Evolutionary conservation across 2,797 vertebrate genomes (phyloP), one percentile per base, ranked within the genome.

Genomic region (Lemur catta): DNA sequence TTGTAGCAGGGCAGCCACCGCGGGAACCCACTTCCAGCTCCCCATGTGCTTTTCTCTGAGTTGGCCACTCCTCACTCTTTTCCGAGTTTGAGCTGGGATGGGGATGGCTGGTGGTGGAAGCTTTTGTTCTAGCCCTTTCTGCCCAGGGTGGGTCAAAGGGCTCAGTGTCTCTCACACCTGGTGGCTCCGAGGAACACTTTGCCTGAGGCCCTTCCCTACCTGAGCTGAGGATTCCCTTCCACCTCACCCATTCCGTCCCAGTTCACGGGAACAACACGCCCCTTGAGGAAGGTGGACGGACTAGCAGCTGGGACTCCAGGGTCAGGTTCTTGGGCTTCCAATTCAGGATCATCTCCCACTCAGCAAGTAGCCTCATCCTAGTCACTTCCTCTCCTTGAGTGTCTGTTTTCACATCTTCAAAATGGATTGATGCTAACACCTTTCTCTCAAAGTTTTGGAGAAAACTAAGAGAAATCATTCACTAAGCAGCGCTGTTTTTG

Each of bases 1-100:
- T 4, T 2, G 7, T 7, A 52, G 2, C 1, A n/a, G 30, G 26
- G 18, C 0, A n/a, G 46, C 26, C 15, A 0, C 9, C 1, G 22
- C 1, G 1, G 43, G 80, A 8, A 55, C 55, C 63, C 74, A 6
- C 46, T 28, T 67, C 33, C 2, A 13, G 18, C 14, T 61, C 30
- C 52, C 35, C 0, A 4, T 22, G 79, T 81, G 75, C 17, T 52
- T 76, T 15, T 38, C 52, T 38, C 52, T 15, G 3, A 38, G 33
- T 12, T 0, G 3, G 4, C 35, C 8, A 14, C 30, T 52, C 15
- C 33, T 80, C 5, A 5, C 15, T 61, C 41, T 13, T 41, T 20
- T 38, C 67, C 12, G 43, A 15, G 46, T 26, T 26, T 22, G 43
- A 46, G 15, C 18, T 43, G 48, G 85, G 91, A 33, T 43, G 43